Base-by-base conservation (phyloP, 2,797 vertebrate genomes). In the Bucorvus abyssinicus region DNA sequence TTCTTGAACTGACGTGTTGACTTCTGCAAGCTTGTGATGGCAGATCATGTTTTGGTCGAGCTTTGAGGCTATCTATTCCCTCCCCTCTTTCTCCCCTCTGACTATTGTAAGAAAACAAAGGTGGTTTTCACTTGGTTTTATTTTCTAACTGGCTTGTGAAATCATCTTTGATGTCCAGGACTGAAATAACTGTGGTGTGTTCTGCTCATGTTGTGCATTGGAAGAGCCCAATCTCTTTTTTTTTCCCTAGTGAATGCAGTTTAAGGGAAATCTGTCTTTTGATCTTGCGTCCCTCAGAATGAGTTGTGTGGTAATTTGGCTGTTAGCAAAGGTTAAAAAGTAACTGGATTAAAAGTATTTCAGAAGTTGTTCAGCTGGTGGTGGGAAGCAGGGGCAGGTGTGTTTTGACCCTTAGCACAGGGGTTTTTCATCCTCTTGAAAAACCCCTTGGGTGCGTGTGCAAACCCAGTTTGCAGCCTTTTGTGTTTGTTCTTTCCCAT, bases 81-180 rank as follows among this genome's bases (percentile, higher is more conserved):
- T 60, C 89, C 89, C 64, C 86, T 49, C 85, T 49, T 42, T 14
- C 74, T 73, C 26, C 57, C 45, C 80, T 68, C 47, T 47, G 60
- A 40, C 56, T 60, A 1, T 34, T 90, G 75, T 75, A 77, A 92
- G 34, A 36, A 61, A 75, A 84, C 22, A 4, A 65, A 70, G 64
- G 45, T 24, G n/a, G 8, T 92, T 77, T 53, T 69, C 80, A 86
- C 92, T 83, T 64, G 55, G 20, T 30, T 93, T 92, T 67, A 36
- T 81, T 93, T 91, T 68, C 30, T 67, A 80, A 79, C 90, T 87
- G 45, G 70, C 57, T 91, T 70, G 69, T 84, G 85, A 80, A 84
- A 59, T 65, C 81, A 49, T 53, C 84, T 76, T 69, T 57, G 44
- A 30, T 89, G 84, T 93, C 92, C 84, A 78, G 63, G 95, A 84